phyloP scores from a whole-genome alignment of 2,888 invertebrate genomes.

The Yponomeuta sedellus region DNA sequence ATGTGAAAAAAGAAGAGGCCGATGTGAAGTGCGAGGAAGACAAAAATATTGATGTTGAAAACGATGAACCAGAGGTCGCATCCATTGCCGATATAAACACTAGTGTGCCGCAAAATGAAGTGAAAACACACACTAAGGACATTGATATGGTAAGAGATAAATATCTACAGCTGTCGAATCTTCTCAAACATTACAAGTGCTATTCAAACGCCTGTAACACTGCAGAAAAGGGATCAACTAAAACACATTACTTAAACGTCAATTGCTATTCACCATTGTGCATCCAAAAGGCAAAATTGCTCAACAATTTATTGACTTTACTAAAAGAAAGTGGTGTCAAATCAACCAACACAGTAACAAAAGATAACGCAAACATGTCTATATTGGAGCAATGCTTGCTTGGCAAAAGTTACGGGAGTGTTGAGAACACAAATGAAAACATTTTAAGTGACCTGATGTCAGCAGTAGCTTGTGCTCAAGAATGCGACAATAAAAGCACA shows the following conservation, averaged over 20 bases:
- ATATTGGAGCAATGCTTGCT: conserved; percentile 83
- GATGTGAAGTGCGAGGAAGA: conserved; percentile 72
- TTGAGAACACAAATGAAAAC: conserved; percentile 64
- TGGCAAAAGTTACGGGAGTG: conserved; percentile 60
- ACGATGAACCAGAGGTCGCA: conserved; percentile 67
- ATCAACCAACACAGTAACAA: conserved; percentile 56
- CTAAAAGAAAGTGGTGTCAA: conserved; percentile 78
- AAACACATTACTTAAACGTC: conserved; percentile 55
- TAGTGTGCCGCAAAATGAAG: conserved; percentile 68
- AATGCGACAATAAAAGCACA: conserved; percentile 72
- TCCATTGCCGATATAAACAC: conserved; percentile 39
- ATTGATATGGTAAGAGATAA: conserved; percentile 82
- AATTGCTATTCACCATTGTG: conserved; percentile 90
- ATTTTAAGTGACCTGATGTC: conserved; percentile 78
- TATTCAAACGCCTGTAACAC: conserved; percentile 83
- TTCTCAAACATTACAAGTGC: conserved; percentile 84
- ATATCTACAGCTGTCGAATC: conserved; percentile 81
- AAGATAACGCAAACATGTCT: conserved; percentile 76
- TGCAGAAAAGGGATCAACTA: conserved; percentile 66
- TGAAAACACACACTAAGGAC: conserved; percentile 66
- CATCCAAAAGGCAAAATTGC: conserved; percentile 81
- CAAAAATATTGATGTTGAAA: conserved; percentile 75
- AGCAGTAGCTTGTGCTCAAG: conserved; percentile 78
- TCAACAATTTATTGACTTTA: conserved; percentile 80
- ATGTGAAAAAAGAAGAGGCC: conserved; percentile 64